Evolutionary conservation across 2,797 vertebrate species (phyloP), one percentile per base, ranked within the genome.

Genomic region (Cheirogaleus major): DNA sequence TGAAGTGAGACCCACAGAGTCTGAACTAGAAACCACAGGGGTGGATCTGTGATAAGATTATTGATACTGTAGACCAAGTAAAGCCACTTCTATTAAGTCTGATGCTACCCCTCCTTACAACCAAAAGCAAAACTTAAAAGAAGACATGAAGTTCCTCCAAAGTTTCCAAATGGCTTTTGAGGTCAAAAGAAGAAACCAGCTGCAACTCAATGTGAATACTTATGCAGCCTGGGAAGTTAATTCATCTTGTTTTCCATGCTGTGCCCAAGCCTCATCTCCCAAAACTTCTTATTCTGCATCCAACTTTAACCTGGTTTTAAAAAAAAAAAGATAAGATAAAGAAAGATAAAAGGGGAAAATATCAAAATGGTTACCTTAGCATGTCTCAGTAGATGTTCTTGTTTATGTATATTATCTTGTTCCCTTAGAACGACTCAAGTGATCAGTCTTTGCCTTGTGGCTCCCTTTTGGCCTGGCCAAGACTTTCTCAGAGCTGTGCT

Each of bases 41-140:
- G 0, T 99, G 99, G 99, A 99, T 98, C 97, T 99, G 99, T 45
- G 99, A 99, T 97, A 99, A 99, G 97, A 98, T 99, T 79, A 99
- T 99, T 93, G 99, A 99, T 50, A 69, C 99, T 97, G 99, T 98
- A 80, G 98, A 99, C 50, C 99, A 99, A 97, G 97, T 89, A 99
- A 99, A 98, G 78, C 97, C 63, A 95, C 55, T 86, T 97, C 69
- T 96, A 63, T 98, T 98, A 69, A 98, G 97, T 90, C 97, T 0
- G 98, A 99, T 83, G 98, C 98, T 95, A 98, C 99, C 27, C 97
- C 98, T 98, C 96, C 98, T 14, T 98, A 97, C 45, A 98, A 96
- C 96, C 98, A 98, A 95, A 98, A 99, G 97, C 98, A 99, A 98
- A 99, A 99, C 95, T 98, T 99, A 97, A 99, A 99, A 92, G 98